These are phyloP conservation scores for Syritta pipiens DNA, from an alignment of 2,888 invertebrate genomes.

Conservation along the genomic window DNA sequence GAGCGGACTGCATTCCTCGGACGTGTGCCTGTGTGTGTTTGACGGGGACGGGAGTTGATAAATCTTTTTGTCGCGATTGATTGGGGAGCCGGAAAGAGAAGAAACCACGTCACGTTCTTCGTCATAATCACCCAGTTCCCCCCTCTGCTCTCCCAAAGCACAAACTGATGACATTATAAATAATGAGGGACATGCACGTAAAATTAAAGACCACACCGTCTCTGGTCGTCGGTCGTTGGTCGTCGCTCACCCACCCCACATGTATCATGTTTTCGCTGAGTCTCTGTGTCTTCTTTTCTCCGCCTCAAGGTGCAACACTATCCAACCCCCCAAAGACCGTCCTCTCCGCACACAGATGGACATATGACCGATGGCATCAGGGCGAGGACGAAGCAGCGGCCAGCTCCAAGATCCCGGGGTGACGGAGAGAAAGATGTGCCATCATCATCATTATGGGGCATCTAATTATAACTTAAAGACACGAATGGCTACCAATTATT, in stretches of 20 bases:
- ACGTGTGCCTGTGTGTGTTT: too few species aligned
- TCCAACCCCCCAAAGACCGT: conserved; percentile 16
- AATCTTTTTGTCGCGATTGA: conserved; percentile 18
- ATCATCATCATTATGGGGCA: conserved; percentile 69
- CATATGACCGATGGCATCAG: conserved; percentile 65
- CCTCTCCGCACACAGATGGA: conserved; percentile 60
- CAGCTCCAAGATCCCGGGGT: conserved; percentile 32
- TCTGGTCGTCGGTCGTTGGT: too few species aligned
- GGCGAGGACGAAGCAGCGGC: neutral
- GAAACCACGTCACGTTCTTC: conserved; percentile 54
- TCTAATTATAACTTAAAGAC: conserved; percentile 69
- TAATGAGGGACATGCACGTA: conserved; percentile 68
- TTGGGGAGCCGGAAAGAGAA: neutral
- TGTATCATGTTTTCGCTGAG: conserved; percentile 58
- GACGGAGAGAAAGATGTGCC: conserved; percentile 64
- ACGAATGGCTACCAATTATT: conserved; percentile 69
- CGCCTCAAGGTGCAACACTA: conserved; percentile 57
- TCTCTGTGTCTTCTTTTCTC: conserved; percentile 18
- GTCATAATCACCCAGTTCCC: conserved; percentile 26
- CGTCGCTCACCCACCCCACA: neutral
- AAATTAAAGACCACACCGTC: conserved; percentile 63
- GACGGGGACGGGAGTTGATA: conserved; percentile 18
- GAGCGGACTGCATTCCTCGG: conserved; percentile 13
- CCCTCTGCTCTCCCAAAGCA: conserved; percentile 52
- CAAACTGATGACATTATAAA: conserved; percentile 68